These are phyloP conservation scores for Gasterosteus nipponicus DNA, from an alignment of 2,113 vertebrate genomes.

Conservation along the genomic window DNA sequence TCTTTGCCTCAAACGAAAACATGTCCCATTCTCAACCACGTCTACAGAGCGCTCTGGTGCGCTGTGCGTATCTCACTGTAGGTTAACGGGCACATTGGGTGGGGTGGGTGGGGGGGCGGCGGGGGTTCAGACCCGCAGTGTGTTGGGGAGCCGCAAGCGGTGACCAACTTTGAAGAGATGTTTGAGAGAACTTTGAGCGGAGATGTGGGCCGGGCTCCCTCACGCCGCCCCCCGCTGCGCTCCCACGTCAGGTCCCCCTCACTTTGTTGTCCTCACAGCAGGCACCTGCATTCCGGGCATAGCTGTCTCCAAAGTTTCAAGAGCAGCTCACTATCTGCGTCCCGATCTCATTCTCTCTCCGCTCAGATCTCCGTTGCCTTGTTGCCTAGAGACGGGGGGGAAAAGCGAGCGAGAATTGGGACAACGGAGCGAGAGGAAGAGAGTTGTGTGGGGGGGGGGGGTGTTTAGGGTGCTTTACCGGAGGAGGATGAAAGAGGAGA, in stretches of 20 bases:
- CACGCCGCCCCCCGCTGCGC: slow-evolving; percentile 42
- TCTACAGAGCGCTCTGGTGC: neutral
- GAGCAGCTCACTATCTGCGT: slow-evolving; percentile 60
- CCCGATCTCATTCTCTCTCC: slow-evolving; percentile 35
- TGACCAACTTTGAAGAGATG: no score
- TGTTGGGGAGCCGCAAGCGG: neutral
- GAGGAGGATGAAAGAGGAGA: slow-evolving; percentile 71
- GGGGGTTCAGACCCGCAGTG: slow-evolving; percentile 1
- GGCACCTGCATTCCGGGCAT: slow-evolving; percentile 81
- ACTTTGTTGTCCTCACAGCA: slow-evolving; percentile 78
- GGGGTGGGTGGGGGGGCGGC: neutral
- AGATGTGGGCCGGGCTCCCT: slow-evolving; percentile 53
- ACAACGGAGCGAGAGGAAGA: slow-evolving; percentile 56
- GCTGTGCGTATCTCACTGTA: slow-evolving; percentile 1
- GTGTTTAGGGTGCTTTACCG: slow-evolving; percentile 27
- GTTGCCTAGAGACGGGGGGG: slow-evolving; percentile 72
- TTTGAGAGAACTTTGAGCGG: neutral
- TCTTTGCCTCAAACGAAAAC: slow-evolving; percentile 11
- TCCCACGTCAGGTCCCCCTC: slow-evolving; percentile 67
- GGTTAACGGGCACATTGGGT: neutral
- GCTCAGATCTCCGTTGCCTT: slow-evolving; percentile 60
- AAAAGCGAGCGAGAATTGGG: slow-evolving; percentile 61
- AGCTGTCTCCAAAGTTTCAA: slow-evolving; percentile 73
- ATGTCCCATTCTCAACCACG: neutral
- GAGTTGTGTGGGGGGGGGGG: neutral